A percentile compares a stretch with the other conserved stretches of the same genome.
phyloP scores from a whole-genome alignment of 2,888 invertebrate species.

The Ischnus inquisitorius region DNA sequence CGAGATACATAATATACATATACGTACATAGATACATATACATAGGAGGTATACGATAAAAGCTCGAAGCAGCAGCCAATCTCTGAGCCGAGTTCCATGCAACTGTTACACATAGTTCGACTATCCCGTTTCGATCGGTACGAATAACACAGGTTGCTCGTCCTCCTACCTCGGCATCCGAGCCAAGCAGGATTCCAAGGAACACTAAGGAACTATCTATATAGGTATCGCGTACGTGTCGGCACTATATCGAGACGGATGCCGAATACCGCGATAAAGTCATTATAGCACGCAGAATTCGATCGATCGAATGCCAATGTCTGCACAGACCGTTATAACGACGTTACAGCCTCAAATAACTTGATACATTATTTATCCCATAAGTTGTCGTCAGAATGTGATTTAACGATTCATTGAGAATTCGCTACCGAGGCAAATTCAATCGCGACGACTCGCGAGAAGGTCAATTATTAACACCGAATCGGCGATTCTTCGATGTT shows the following conservation, averaged over 20 bases:
- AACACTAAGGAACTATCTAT: slow-evolving; percentile 34
- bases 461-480: no score
- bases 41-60: background rate
- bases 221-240: slow-evolving; percentile 8
- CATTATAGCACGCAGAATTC: slow-evolving; percentile 60
- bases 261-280: slow-evolving; percentile 33
- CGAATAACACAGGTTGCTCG: slow-evolving; percentile 50
- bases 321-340: background rate
- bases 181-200: slow-evolving; percentile 31
- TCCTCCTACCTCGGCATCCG: slow-evolving; percentile 23
- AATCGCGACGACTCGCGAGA: background rate
- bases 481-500: no score
- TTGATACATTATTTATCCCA: background rate
- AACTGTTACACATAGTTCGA: slow-evolving; percentile 64
- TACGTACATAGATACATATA: background rate
- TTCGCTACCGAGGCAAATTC: background rate
- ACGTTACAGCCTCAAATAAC: slow-evolving; percentile 35
- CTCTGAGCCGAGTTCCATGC: slow-evolving; percentile 39
- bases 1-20: background rate
- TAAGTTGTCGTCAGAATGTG: slow-evolving; percentile 11
- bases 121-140: slow-evolving; percentile 57
- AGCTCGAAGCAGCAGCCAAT: slow-evolving; percentile 45
- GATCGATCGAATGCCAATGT: slow-evolving; percentile 54
- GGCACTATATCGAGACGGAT: slow-evolving; percentile 30
- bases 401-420: background rate